Percentiles rank a stretch among this genome's conserved stretches.
Conservation (phyloP, 2,888 invertebrate genomes). For the Mayetiola destructor region DNA sequence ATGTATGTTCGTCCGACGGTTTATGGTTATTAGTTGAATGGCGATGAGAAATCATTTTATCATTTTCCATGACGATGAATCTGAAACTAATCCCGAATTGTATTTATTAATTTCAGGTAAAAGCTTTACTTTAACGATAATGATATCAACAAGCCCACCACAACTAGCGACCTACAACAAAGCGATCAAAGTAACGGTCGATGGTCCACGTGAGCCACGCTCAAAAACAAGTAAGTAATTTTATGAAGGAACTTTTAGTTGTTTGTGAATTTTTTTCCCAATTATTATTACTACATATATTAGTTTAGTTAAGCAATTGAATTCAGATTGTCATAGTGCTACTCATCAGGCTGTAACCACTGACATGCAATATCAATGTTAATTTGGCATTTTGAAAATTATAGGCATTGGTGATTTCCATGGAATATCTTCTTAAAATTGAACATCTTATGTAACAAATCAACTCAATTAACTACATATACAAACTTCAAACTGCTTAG, state of each 20-base stretch:
- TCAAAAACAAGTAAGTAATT: constrained; percentile 74
- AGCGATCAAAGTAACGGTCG: constrained; percentile 95
- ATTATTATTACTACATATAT: neutral
- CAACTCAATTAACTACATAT: constrained; percentile 1
- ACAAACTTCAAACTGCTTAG: neutral
- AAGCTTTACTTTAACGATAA: constrained; percentile 93
- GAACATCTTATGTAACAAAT: neutral
- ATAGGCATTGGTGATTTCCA: neutral
- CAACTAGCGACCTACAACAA: constrained; percentile 92
- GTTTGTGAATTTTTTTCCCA: neutral
- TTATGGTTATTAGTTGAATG: no score
- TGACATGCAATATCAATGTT: neutral
- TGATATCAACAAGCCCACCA: constrained; percentile 85
- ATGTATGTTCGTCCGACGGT: no score
- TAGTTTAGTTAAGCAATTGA: neutral
- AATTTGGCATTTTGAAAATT: neutral
- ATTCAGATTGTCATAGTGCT: neutral
- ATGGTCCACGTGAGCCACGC: constrained; percentile 89
- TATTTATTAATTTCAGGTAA: constrained; percentile 62
- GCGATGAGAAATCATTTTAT: no score
- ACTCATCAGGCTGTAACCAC: neutral
- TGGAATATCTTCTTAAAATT: no score
- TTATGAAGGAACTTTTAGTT: constrained; percentile 14
- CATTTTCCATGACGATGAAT: no score
- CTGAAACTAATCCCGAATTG: no score